Conservation (phyloP, 2,797 vertebrate genomes). For the Borostomias antarcticus region DNA sequence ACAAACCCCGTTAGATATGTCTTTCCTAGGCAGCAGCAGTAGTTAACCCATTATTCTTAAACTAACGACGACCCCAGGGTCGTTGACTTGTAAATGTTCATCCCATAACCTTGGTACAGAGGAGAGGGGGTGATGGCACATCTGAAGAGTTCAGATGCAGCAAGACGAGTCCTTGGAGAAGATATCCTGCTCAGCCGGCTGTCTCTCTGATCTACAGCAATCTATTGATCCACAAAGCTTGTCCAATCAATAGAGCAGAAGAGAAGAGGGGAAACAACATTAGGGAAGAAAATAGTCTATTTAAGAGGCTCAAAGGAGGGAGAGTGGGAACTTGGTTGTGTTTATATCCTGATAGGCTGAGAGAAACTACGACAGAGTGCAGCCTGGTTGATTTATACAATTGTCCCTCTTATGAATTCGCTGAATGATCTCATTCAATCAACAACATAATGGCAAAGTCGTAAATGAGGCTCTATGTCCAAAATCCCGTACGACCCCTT, state of each 20-base stretch:
- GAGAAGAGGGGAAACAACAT: slow-evolving; percentile 71
- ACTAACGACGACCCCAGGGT: slow-evolving; percentile 65
- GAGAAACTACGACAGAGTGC: no score
- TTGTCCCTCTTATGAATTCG: no score
- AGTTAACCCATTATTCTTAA: slow-evolving; percentile 74
- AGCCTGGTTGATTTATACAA: no score
- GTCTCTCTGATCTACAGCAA: slow-evolving; percentile 75
- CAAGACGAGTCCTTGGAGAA: slow-evolving; percentile 58
- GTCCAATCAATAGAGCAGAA: slow-evolving; percentile 73
- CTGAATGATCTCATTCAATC: no score
- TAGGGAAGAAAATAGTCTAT: slow-evolving; percentile 74
- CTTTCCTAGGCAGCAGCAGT: slow-evolving; percentile 58
- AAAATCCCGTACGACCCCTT: no score
- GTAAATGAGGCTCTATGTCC: no score
- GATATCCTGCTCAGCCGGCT: slow-evolving; percentile 54
- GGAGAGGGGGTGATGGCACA: slow-evolving; percentile 33
- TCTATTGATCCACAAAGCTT: slow-evolving; percentile 72
- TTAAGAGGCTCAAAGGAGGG: slow-evolving; percentile 56
- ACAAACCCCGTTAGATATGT: slow-evolving; percentile 40
- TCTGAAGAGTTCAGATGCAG: slow-evolving; percentile 51
- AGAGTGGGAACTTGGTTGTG: not conserved
- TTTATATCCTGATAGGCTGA: slow-evolving; percentile 53
- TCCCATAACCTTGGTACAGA: slow-evolving; percentile 62
- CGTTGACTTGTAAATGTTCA: slow-evolving; percentile 67
- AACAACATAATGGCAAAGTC: no score